These are phyloP conservation scores for Donacobius atricapilla DNA, from an alignment of 2,113 vertebrate genomes.

Conservation along the genomic window DNA sequence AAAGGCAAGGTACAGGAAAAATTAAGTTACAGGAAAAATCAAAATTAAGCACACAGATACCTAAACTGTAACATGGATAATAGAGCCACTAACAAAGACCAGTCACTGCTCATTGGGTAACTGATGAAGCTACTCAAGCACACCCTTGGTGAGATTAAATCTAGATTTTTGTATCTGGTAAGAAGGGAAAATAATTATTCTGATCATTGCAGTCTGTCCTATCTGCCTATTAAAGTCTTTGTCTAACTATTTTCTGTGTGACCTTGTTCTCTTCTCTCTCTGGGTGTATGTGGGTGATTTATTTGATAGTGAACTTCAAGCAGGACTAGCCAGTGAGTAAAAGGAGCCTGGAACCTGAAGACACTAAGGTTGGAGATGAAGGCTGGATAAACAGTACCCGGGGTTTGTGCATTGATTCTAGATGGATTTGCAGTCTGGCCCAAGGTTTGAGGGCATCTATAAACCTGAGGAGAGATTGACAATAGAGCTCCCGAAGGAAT, in stretches of 20 bases:
- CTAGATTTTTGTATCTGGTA: background rate
- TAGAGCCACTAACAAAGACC: background rate
- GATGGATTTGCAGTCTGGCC: background rate
- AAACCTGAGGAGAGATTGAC: background rate
- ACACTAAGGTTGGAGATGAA: background rate
- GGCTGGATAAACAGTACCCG: background rate
- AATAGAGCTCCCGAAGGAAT: background rate
- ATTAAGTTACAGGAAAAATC: background rate
- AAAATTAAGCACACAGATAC: background rate
- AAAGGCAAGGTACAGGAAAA: background rate
- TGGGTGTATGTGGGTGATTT: background rate
- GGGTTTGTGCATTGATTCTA: background rate
- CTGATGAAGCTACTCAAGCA: background rate
- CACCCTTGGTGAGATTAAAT: background rate
- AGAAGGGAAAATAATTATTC: background rate
- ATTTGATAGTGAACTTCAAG: background rate
- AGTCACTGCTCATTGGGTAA: background rate
- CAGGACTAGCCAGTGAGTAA: background rate
- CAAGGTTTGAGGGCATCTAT: background rate
- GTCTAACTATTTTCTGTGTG: background rate
- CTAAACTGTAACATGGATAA: background rate
- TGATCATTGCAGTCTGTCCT: background rate
- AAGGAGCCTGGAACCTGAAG: background rate
- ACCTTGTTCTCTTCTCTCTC: background rate
- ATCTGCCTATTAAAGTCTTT: background rate